Conservation (phyloP, 2,888 invertebrate genomes). For the Dasypogon diadema region DNA sequence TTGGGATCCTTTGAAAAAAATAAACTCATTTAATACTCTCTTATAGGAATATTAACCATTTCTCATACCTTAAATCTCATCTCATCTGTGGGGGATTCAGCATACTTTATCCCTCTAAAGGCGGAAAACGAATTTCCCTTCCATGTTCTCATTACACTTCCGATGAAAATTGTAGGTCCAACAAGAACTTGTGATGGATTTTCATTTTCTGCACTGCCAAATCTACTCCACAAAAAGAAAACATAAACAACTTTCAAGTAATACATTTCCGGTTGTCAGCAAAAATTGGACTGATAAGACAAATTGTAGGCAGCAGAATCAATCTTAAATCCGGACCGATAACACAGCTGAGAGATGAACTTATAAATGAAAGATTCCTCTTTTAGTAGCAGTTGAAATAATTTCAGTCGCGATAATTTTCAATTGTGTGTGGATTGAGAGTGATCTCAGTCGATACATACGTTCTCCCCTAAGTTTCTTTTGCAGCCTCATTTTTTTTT, state of each 20-base stretch:
- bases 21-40: background rate
- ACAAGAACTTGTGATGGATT: background rate
- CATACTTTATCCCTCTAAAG: slow-evolving; percentile 63
- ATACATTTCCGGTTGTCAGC: background rate
- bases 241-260: background rate
- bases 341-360: too few relatives aligned
- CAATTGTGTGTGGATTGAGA: too few relatives aligned
- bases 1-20: slow-evolving; percentile 25
- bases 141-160: slow-evolving; percentile 50
- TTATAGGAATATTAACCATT: background rate
- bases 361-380: too few relatives aligned
- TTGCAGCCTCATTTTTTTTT: too few relatives aligned
- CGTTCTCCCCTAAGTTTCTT: too few relatives aligned
- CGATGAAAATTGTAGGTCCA: background rate
- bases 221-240: background rate
- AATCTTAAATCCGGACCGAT: too few relatives aligned
- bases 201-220: background rate
- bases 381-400: too few relatives aligned
- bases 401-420: too few relatives aligned
- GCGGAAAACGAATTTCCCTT: slow-evolving; percentile 60
- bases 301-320: too few relatives aligned
- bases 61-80: slow-evolving; percentile 61
- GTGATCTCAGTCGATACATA: too few relatives aligned
- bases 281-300: background rate
- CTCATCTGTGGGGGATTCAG: slow-evolving; percentile 68